Evolutionary conservation across 1,140 invertebrate species (phyloP), one percentile per base, ranked within the genome.

Genomic region (Sweltsa coloradensis): DNA sequence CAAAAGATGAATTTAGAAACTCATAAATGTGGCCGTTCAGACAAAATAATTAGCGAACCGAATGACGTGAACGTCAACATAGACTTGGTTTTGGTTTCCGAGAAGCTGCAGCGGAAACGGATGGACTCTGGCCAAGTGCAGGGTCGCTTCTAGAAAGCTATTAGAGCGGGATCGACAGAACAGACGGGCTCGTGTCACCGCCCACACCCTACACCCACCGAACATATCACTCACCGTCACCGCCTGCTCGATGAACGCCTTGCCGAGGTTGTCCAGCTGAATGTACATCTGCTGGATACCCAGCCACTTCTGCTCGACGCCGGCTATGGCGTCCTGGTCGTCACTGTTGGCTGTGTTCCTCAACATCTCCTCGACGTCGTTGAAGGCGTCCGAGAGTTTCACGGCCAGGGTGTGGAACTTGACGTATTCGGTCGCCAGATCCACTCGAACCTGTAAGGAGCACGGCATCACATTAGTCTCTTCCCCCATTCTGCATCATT

Each of bases 351-450:
- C 53, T 3, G 57, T 62, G 21, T 63, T 61, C 34, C 66, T 66
- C 29, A 81, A 56, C 48, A 75, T 63, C 42, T 60, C 53, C 55
- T 87, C 80, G 22, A 89, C 57, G 46, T 68, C 67, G 57, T 85
- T 77, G 55, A 85, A 68, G 57, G 83, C 76, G 47, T 68, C 73
- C 41, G 71, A 70, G 23, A 88, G 66, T 56, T 79, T 72, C 34
- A 77, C 73, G 25, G 79, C 78, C 21, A 76, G 69, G 56, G 77
- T 72, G 53, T 85, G 82, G 64, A 89, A 87, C 51, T 83, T 75
- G 25, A 84, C 74, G 54, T 87, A 85, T 44, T 76, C 58, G 45
- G 74, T 72, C 22, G 76, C 71, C 7, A 78, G 55, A 49, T 78
- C 70, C 19, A 85, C 72, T 47, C 85, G 72, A 42, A n/a, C n/a